Conservation (phyloP, 23 tunicate genomes). For the Styela plicata region DNA sequence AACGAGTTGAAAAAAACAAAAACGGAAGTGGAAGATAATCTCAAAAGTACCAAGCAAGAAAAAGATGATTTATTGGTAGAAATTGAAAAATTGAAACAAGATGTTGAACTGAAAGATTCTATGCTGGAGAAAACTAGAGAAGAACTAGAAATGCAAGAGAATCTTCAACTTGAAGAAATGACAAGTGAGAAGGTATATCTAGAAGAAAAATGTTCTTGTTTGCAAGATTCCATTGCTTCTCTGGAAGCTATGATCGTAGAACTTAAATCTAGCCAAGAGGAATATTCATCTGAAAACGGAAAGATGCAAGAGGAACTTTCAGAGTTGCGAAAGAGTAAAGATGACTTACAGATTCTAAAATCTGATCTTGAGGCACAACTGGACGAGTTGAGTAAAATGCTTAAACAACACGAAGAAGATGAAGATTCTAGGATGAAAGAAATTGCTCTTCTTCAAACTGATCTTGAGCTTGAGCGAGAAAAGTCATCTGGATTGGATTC, state of each 20-base stretch:
- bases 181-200: not conserved
- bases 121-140: not conserved
- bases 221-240: not conserved
- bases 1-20: not conserved
- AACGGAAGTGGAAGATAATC: not conserved
- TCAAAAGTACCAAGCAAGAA: not conserved
- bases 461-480: conserved; percentile 6
- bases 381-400: not conserved
- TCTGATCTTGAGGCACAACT: not conserved
- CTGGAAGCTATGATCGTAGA: not conserved
- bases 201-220: conserved; percentile 2
- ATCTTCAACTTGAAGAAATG: not conserved
- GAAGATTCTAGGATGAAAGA: conserved; percentile 9
- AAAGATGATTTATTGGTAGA: not conserved
- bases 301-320: conserved; percentile 2
- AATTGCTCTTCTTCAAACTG: conserved; percentile 17
- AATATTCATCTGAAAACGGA: not conserved
- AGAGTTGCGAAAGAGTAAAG: not conserved
- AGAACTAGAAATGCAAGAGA: not conserved
- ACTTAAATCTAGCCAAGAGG: not conserved
- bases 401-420: not conserved
- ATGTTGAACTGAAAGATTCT: not conserved
- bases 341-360: not conserved
- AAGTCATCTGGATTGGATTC: not conserved
- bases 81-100: not conserved